These are phyloP conservation scores for Chaitophorus viminalis DNA, from an alignment of 2,888 invertebrate species.

Conservation along the genomic window DNA sequence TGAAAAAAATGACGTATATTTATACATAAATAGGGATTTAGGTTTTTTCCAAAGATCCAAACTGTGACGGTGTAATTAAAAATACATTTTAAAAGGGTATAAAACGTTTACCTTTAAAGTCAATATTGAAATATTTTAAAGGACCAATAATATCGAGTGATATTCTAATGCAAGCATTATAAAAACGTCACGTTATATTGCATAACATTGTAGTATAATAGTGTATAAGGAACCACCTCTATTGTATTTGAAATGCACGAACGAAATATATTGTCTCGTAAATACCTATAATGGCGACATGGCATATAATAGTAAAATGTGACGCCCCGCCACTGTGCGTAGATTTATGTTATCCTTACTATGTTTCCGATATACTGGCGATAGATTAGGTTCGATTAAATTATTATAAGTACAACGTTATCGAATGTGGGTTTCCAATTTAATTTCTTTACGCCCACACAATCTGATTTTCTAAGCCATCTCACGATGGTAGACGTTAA, in stretches of 20 bases:
- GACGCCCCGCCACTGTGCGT: too few species aligned
- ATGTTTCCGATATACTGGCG: too few species aligned
- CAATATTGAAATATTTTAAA: background rate
- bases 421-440: background rate
- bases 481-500: background rate
- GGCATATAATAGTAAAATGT: too few species aligned
- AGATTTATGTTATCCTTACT: too few species aligned
- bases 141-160: background rate
- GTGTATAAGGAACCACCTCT: background rate
- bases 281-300: too few species aligned
- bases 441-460: background rate
- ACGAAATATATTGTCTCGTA: too few species aligned
- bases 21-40: constrained; percentile 34
- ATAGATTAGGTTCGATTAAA: too few species aligned
- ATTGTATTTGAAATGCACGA: background rate
- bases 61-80: constrained; percentile 37
- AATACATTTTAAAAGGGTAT: constrained; percentile 22
- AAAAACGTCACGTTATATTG: background rate
- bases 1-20: constrained; percentile 2
- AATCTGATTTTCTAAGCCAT: background rate
- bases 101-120: constrained; percentile 15
- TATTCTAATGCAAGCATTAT: background rate
- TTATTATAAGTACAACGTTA: background rate
- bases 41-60: constrained; percentile 36
- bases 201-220: background rate